Evolutionary conservation across 2,113 vertebrate species (phyloP), one percentile per base, ranked within the genome.

Genomic region (Globicephala melas): DNA sequence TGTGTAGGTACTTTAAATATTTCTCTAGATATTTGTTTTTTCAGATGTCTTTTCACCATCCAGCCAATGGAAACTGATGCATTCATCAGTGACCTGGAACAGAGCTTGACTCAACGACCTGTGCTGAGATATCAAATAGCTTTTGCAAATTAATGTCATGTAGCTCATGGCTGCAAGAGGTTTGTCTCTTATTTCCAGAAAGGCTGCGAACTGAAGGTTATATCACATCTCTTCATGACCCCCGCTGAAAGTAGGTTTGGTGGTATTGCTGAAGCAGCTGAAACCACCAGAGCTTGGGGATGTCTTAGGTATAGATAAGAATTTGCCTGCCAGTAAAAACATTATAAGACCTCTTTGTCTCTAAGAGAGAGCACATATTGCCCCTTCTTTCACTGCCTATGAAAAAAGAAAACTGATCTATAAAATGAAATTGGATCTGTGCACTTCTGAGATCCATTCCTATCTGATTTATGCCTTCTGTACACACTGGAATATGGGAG

Each of bases 401-500:
- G 74, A 84, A 96, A 91, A 95, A 94, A 68, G 76, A 95, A 96
- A 97, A 94, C 84, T 97, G 93, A 97, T 94, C 91, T 97, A 91
- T 97, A 97, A 97, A 97, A 94, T 55, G 25, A 97, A 98, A 97
- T 97, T 96, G 88, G 67, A 94, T 97, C 38, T 96, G n/a, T 94
- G 84, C 31, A 95, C 96, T 85, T 95, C 88, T 97, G 93, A 97
- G 88, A 95, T 97, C 65, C 91, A 91, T 97, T 97, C 95, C n/a
- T 80, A 71, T 92, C 67, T 97, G 88, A 97, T 97, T 97, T 97
- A 97, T 95, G 76, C 65, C 58, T n/a, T 93, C 58, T 90, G 38
- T 92, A 88, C 65, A 84, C 84, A 81, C 47, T 85, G 71, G 84
- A 95, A 91, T 95, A 93, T 73, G 84, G 93, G 87, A 84, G 70